A percentile compares a stretch with the other conserved stretches of the same genome.
Evolutionary conservation across 2,113 vertebrate genomes (phyloP).

Genomic region (Ondatra zibethicus): DNA sequence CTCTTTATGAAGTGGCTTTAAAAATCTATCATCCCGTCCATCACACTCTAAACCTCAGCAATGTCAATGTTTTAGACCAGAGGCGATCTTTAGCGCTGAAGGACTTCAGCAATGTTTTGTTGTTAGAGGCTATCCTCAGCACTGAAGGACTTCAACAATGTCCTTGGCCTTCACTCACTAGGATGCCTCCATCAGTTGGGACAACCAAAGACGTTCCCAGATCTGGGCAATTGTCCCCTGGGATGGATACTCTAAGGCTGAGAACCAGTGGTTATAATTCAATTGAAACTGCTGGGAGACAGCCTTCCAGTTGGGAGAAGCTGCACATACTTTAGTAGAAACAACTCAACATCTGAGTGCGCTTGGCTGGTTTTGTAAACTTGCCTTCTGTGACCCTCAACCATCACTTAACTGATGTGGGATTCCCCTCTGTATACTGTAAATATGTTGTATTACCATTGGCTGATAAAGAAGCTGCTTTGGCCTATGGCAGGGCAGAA

Average conservation of each 20-base stretch:
- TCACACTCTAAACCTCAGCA: not conserved
- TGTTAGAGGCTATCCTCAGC: not conserved
- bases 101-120: not conserved
- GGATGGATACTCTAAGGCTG: not conserved
- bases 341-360: not conserved
- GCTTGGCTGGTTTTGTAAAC: not conserved
- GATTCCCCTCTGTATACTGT: no score
- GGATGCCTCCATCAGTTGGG: not conserved
- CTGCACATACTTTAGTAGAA: not conserved
- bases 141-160: not conserved
- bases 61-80: not conserved
- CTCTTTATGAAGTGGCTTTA: conserved; percentile 20
- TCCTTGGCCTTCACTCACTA: not conserved
- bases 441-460: no score
- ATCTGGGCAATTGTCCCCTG: not conserved
- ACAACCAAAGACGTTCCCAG: not conserved
- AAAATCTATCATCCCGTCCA: not conserved
- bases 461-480: no score
- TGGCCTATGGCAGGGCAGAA: no score
- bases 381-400: conserved; percentile 13
- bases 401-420: not conserved
- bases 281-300: not conserved
- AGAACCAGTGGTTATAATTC: not conserved
- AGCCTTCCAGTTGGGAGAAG: not conserved
- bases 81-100: not conserved